Evolutionary conservation across 2,888 invertebrate species (phyloP), one percentile per base, ranked within the genome.

Genomic region (Sarcophaga caerulescens): DNA sequence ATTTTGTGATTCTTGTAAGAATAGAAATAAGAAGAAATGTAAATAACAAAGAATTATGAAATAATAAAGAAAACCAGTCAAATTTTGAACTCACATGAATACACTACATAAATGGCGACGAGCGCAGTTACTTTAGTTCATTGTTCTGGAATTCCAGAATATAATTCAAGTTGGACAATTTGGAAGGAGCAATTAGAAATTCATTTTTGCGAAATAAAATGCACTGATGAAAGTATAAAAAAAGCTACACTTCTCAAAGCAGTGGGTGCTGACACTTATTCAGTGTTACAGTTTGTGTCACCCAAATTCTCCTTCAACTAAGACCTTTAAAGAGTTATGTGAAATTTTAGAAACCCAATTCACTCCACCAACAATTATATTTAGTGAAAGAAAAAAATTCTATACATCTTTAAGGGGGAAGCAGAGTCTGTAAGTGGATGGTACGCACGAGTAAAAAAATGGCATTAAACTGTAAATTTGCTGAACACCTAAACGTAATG

Each of bases 101-200:
- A 71, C 59, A 71, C 44, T 12, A 71, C 71, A 71, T 11, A 71
- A 60, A 71, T 71, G 71, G 35, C 60, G 71, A 71, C 59, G 25
- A 25, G 25, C 3, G 5, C 25, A 25, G 25, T 25, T 25, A 25
- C 25, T 25, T 25, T 25, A 25, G 25, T 25, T 25, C 25, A 25
- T 4, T 25, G 25, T 25, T 25, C 25, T 25, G 25, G 25, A 25
- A 25, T 25, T 25, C 25, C 25, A 25, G 25, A 25, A 25, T 25
- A 25, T 25, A 25, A 25, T 25, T 68, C 21, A 45, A 68, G 12
- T 68, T 66, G 25, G 66, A 19, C 19, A 25, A 44, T 66, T 14
- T 66, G 25, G 66, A 66, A 66, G 3, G 66, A 66, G 14, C 17
- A n/a, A 10, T 44, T 66, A 17, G 66, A 66, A 66, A 66, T 66